Percentiles rank a stretch among this genome's conserved stretches.
Evolutionary conservation across 1,140 invertebrate species (phyloP).

Genomic region (Drosophila nasuta): DNA sequence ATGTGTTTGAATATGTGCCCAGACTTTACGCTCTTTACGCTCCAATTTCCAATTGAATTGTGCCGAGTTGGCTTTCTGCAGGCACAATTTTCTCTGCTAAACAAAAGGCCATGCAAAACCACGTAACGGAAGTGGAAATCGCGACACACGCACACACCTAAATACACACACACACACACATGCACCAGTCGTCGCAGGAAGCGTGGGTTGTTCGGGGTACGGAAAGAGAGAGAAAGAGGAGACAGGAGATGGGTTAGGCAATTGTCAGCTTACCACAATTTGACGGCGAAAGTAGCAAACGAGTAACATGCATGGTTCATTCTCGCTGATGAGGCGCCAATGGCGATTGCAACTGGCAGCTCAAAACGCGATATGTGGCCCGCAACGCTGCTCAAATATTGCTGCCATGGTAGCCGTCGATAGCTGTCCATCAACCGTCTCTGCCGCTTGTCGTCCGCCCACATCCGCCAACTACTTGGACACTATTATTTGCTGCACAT

Average conservation of each 20-base stretch:
- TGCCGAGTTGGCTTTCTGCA: conserved; percentile 28
- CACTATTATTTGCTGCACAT: conserved; percentile 38
- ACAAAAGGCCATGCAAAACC: conserved; percentile 47
- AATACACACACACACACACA: conserved; percentile 35
- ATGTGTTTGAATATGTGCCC: conserved; percentile 42
- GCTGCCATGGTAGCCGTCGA: conserved; percentile 25
- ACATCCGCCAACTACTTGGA: conserved; percentile 35
- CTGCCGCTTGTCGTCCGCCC: not conserved
- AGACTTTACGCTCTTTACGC: conserved; percentile 40
- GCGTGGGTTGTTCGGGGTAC: not conserved
- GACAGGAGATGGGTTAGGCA: conserved; percentile 4
- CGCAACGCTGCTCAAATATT: conserved; percentile 39
- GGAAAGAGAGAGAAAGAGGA: not conserved
- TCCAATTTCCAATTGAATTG: conserved; percentile 49
- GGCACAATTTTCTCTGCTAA: conserved; percentile 9
- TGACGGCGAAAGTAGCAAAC: conserved; percentile 52
- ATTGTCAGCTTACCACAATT: conserved; percentile 64
- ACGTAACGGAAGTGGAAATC: conserved; percentile 63
- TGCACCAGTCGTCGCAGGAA: not conserved
- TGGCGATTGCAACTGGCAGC: conserved; percentile 13
- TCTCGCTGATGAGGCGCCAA: conserved; percentile 64
- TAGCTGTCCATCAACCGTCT: conserved; percentile 3
- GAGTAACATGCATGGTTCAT: conserved; percentile 32
- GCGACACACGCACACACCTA: conserved; percentile 35
- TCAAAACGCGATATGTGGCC: conserved; percentile 34